Evolutionary conservation across 35 echinoderm and acorn worm genomes (phyloP).

Genomic region (Nesometra sesokonis): DNA sequence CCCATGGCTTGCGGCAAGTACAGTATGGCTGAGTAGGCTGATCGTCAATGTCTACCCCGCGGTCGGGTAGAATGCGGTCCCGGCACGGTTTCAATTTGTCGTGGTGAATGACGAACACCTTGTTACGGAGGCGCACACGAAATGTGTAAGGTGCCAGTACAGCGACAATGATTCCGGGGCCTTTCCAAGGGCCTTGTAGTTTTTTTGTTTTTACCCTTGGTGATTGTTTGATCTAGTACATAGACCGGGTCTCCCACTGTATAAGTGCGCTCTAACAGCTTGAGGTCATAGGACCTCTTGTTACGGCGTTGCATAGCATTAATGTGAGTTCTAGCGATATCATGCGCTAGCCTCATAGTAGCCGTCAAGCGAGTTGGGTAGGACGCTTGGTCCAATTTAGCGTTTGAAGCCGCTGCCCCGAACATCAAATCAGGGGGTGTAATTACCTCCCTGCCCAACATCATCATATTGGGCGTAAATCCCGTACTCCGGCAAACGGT

Average conservation of each 20-base stretch:
- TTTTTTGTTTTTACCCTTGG: constrained; percentile 33
- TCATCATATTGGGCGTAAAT: constrained; percentile 36
- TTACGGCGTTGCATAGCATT: constrained; percentile 8
- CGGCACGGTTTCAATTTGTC: constrained; percentile 19
- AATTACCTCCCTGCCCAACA: constrained; percentile 42
- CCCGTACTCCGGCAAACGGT: constrained; percentile 31
- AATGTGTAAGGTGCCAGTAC: constrained; percentile 14
- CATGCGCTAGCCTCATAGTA: background rate
- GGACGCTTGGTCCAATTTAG: background rate
- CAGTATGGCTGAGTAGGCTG: background rate
- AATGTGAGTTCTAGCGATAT: constrained; percentile 2
- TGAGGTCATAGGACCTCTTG: constrained; percentile 22
- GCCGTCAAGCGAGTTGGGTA: background rate
- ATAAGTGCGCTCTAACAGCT: background rate
- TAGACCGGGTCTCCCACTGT: constrained; percentile 19
- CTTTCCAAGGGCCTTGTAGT: constrained; percentile 25
- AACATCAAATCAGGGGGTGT: constrained; percentile 39
- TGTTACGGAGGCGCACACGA: constrained; percentile 8
- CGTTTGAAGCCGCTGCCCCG: background rate
- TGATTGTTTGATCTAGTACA: constrained; percentile 1
- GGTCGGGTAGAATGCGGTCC: background rate
- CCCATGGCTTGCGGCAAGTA: background rate
- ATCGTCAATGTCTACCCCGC: background rate
- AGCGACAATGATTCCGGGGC: constrained; percentile 10
- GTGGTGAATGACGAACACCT: constrained; percentile 10